Base-by-base conservation (phyloP, 2,113 vertebrate genomes). In the Clupea harengus region DNA sequence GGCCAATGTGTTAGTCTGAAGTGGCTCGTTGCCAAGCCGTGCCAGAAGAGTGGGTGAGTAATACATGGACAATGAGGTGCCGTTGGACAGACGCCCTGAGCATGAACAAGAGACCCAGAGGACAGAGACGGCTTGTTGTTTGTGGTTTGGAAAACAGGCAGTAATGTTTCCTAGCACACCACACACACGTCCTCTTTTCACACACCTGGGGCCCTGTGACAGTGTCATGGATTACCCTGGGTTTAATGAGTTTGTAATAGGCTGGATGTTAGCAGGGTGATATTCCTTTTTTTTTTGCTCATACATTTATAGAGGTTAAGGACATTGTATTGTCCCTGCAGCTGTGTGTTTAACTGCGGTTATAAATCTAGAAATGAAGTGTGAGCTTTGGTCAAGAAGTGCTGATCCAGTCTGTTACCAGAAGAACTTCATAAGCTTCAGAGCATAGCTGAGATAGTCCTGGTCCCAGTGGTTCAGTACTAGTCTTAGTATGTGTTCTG, bases 71-170 rank as follows among this genome's bases (percentile, higher is more conserved):
- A 94, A 94, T 94, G 91, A 91, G 86, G 89, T 87, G 88, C 92
- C 92, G 92, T 93, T 89, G 89, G 91, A 89, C 90, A 86, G 89
- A 89, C 10, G 89, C 89, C 89, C 87, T 88, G 84, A 72, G 83
- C 89, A 88, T 90, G 91, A 90, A 88, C 90, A 25, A 85, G 88
- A 88, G 88, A 89, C 92, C 46, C 89, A 88, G 75, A 5, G 22
- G 81, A 85, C 81, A 67, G 44, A 89, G 90, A 86, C 90, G 80
- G 91, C 84, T 84, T 87, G 50, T 87, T 91, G 92, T 91, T 92
- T 92, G 90, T 94, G 94, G 94, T 93, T 89, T 94, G 94, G 93
- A 95, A 94, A 94, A 92, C 64, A 89, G 22, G 88, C 60, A 86
- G 90, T 93, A 92, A 92, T 93, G 89, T 88, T 89, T 90, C 89